Base-by-base conservation (phyloP, 2,888 invertebrate genomes). In the Megamerina dolium region DNA sequence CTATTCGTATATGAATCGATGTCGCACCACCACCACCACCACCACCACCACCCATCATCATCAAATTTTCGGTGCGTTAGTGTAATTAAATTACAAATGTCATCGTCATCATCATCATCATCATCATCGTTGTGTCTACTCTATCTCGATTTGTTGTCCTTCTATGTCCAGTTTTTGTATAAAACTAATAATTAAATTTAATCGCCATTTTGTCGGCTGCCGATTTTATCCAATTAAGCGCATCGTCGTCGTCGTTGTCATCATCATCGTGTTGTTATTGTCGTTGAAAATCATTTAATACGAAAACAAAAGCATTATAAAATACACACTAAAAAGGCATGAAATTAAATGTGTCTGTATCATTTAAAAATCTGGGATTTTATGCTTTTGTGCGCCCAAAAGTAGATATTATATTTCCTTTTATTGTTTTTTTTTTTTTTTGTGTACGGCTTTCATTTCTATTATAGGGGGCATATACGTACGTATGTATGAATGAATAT, bases 211-310 rank as follows among this genome's bases (percentile, higher is more conserved):
- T 52, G 49, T 52, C 49, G 48, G 50, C 46, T 52, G 46, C 46
- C 49, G 50, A 54, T 52, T 54, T 48, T 46, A 54, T 54, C 52
- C 54, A 54, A 51, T 54, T 54, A 54, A n/a, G n/a, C 48, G 49
- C 46, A 47, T 49, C 49, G 52, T 26, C 29, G 31, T 31, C 14
- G 31, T 10, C 6, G 23, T 10, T 23, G 6, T 23, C 23, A 23
- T 23, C 10, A 10, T 10, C 23, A 23, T 23, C 10, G 23, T 10
- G 10, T 23, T 23, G 8, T n/a, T n/a, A 6, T 6, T 23, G 23
- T 10, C 23, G 23, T 23, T 23, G 23, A 23, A 23, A 23, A 10
- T 10, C 23, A 10, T 23, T 23, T 6, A 23, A 23, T 8, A 10
- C 23, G 23, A 23, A 23, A 23, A 23, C 8, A 2, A 10, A 27